These are phyloP conservation scores for Pseudococcus jackbeardsleyi DNA, from an alignment of 2,888 invertebrate genomes.

Conservation along the genomic window DNA sequence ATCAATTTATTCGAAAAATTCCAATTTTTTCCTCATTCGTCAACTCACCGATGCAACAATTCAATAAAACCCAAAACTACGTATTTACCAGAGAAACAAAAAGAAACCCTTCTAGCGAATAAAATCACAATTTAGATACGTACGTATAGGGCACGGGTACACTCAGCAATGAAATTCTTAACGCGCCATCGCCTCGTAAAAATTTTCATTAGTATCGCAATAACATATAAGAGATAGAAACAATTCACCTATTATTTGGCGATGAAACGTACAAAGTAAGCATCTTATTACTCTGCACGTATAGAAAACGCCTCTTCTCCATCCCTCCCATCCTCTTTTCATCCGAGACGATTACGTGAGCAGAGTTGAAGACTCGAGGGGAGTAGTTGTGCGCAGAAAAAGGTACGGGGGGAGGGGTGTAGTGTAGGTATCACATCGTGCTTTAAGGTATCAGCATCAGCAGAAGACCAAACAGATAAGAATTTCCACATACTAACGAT, in stretches of 20 bases:
- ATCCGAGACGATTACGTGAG: neutral
- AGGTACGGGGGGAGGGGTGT: too few species aligned
- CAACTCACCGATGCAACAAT: neutral
- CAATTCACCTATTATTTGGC: constrained; percentile 28
- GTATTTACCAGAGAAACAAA: too few species aligned
- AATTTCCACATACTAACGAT: constrained; percentile 35
- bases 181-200: neutral
- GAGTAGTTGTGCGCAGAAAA: too few species aligned
- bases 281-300: neutral
- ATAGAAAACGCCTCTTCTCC: neutral
- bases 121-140: neutral
- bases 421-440: neutral
- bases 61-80: neutral
- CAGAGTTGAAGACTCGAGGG: too few species aligned
- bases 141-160: too few species aligned
- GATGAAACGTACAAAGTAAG: constrained; percentile 12
- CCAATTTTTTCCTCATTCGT: too few species aligned
- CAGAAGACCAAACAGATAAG: neutral
- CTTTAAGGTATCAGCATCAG: neutral
- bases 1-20: too few species aligned
- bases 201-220: constrained; percentile 19
- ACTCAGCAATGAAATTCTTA: neutral
- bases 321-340: neutral
- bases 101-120: neutral
- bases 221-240: neutral